Evolutionary conservation across 1,140 invertebrate genomes (phyloP), one percentile per base, ranked within the genome.

Genomic region (Pinna nobilis): DNA sequence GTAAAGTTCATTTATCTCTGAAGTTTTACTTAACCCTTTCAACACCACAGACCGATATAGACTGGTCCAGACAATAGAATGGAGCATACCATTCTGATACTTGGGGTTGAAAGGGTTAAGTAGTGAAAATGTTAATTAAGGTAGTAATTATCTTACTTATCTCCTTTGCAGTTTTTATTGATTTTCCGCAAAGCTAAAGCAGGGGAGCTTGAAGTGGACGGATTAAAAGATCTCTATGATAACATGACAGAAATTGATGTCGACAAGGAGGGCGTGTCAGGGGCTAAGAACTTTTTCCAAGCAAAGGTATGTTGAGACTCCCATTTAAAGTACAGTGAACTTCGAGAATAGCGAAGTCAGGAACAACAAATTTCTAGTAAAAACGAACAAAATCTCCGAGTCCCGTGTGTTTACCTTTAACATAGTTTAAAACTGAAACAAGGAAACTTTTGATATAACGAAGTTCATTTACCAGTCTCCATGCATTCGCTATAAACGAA

Each of bases 201-300:
- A 11, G 86, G 85, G 23, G 86, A 87, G 47, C 53, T 87, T 11
- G 76, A 76, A 0, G 75, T 79, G 32, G 82, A 82, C 74, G 86
- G 86, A 20, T 44, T 87, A 32, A 74, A 73, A 50, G 83, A 82
- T 1, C 66, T 87, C 11, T 89, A 87, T 70, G 60, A 77, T 30
- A 84, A 87, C 66, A 69, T 89, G 18, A 66, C 74, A 13, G 87
- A 88, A 63, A 87, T 89, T n/a, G 86, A 89, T 74, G 88, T 89
- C 0, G 82, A 88, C 44, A 80, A 83, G 57, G 86, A 86, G 47
- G 88, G 88, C 0, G 88, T 89, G 2, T 82, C 82, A 70, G 88
- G 86, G 13, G 88, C 88, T 0, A 88, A 88, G 50, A 83, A 84
- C 63, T 89, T 89, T 74, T 89, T 89, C 69, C 84, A 89, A 64